Percentiles rank a stretch among this genome's conserved stretches.
phyloP scores from a whole-genome alignment of 2,113 vertebrate species.

The Poicephalus gulielmi region DNA sequence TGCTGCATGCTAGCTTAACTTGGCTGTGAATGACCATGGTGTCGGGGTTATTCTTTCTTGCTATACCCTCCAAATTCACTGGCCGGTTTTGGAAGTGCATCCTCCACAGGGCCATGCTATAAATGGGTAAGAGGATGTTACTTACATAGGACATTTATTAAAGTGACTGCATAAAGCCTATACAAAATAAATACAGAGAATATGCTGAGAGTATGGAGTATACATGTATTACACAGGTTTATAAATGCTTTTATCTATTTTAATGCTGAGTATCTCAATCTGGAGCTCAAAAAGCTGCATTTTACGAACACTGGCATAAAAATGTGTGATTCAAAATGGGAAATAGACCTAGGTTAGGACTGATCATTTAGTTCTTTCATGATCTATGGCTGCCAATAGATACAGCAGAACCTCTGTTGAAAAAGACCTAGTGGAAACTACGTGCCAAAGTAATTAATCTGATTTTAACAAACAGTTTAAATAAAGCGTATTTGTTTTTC shows the following conservation, averaged over 20 bases:
- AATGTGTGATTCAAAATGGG: neutral
- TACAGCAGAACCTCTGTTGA: neutral
- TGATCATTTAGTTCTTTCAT: neutral
- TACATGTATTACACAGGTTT: neutral
- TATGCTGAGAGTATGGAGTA: neutral
- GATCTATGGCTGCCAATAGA: neutral
- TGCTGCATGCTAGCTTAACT: neutral
- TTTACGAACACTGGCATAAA: neutral
- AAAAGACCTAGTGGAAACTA: neutral
- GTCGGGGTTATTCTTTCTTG: neutral
- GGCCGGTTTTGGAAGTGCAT: neutral
- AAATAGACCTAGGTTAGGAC: neutral
- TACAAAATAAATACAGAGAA: neutral
- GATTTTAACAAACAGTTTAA: neutral
- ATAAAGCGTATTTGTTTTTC: conserved; percentile 4
- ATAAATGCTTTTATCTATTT: neutral
- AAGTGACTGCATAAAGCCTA: neutral
- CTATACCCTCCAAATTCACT: neutral
- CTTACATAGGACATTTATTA: neutral
- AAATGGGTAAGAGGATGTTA: neutral
- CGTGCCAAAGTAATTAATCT: neutral
- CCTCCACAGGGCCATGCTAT: neutral
- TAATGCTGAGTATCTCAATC: neutral
- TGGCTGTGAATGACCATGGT: neutral
- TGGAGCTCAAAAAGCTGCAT: neutral